Percentiles rank a stretch among this genome's conserved stretches.
Conservation (phyloP, 1,140 invertebrate species). For the Papilio aristodemus region DNA sequence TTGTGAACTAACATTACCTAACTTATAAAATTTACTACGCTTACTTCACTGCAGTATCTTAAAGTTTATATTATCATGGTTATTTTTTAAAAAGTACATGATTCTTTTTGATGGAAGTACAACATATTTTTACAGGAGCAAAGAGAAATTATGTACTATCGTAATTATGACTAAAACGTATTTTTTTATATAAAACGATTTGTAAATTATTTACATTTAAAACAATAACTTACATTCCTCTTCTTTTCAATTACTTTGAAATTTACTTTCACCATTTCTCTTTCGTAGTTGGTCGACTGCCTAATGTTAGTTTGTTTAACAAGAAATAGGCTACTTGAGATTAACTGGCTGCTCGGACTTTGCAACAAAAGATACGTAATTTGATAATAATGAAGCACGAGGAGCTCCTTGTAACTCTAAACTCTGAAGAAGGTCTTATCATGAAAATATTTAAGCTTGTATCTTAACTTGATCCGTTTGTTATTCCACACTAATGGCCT, state of each 20-base stretch:
- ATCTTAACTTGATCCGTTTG: no score
- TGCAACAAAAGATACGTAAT: background rate
- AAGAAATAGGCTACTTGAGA: background rate
- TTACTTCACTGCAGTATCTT: background rate
- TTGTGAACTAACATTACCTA: background rate
- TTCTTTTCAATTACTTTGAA: no score
- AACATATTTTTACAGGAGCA: no score
- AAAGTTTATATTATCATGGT: background rate
- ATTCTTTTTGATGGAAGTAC: no score
- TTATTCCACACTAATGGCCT: no score
- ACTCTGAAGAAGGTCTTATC: background rate
- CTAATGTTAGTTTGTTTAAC: background rate
- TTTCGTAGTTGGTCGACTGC: background rate
- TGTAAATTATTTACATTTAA: no score
- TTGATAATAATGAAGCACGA: background rate
- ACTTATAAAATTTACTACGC: background rate
- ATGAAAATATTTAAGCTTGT: no score
- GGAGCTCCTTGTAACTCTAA: background rate
- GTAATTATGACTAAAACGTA: no score
- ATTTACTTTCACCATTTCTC: background rate
- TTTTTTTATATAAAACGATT: no score
- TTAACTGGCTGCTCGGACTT: background rate
- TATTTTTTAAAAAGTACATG: background rate
- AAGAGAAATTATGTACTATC: no score
- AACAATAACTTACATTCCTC: no score